Evolutionary conservation across 2,888 invertebrate species (phyloP).

Genomic region (Erynnis tages): DNA sequence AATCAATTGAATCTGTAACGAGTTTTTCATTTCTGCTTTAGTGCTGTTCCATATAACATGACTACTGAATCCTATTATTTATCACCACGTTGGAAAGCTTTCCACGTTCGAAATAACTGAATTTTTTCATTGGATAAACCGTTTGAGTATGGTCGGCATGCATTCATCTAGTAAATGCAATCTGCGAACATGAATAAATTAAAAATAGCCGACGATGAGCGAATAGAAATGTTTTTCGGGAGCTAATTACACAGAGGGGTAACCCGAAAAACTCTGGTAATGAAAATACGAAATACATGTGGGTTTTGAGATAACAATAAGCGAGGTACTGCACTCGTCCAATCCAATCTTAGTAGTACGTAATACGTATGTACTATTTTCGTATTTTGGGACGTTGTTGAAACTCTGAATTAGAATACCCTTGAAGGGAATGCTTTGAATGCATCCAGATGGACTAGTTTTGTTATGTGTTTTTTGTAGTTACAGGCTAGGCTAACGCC

Average conservation of each 20-base stretch:
- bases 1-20: too few relatives aligned
- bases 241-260: constrained; percentile 13
- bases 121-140: not conserved
- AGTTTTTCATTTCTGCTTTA: too few relatives aligned
- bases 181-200: constrained; percentile 24
- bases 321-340: constrained; percentile 26
- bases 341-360: constrained; percentile 31
- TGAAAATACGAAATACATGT: constrained; percentile 27
- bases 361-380: constrained; percentile 20
- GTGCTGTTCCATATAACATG: too few relatives aligned
- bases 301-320: constrained; percentile 32
- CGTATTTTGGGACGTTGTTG: not conserved
- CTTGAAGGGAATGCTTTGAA: too few relatives aligned
- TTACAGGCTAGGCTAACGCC: too few relatives aligned
- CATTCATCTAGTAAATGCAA: constrained; percentile 5
- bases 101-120: constrained; percentile 11
- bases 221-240: constrained; percentile 25
- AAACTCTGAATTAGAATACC: too few relatives aligned
- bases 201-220: constrained; percentile 22
- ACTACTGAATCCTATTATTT: constrained; percentile 19
- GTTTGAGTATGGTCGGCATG: not conserved
- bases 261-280: not conserved
- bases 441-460: too few relatives aligned
- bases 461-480: too few relatives aligned
- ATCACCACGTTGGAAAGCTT: constrained; percentile 28